A percentile compares a stretch with the other conserved stretches of the same genome.
Evolutionary conservation across 2,888 invertebrate genomes (phyloP).

Genomic region (Acanthacorydalis orientalis): DNA sequence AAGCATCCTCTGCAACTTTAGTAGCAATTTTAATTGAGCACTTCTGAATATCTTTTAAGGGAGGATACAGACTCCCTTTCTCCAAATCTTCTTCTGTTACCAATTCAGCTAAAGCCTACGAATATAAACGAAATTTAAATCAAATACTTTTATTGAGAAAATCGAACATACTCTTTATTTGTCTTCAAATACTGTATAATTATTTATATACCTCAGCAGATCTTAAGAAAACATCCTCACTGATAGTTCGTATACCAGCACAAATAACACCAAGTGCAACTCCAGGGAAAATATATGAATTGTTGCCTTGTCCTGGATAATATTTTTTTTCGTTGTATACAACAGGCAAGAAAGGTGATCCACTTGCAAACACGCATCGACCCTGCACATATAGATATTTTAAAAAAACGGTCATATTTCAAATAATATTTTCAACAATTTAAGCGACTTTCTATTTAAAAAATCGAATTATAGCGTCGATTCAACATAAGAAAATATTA

Average conservation of each 20-base stretch:
- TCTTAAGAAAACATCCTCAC: slow-evolving; percentile 81
- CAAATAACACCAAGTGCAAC: slow-evolving; percentile 80
- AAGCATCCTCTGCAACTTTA: slow-evolving; percentile 67
- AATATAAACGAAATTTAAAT: slow-evolving; percentile 13
- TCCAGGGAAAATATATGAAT: slow-evolving; percentile 96
- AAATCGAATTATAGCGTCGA: too few relatives aligned
- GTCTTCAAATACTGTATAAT: background rate
- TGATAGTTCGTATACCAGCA: slow-evolving; percentile 76
- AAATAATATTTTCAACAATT: background rate
- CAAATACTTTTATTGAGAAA: background rate
- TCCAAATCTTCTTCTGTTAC: slow-evolving; percentile 68
- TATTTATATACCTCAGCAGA: slow-evolving; percentile 56
- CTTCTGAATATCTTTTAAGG: slow-evolving; percentile 61
- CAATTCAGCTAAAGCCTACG: slow-evolving; percentile 58
- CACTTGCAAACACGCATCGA: slow-evolving; percentile 84
- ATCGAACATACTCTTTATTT: background rate
- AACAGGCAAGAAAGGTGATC: slow-evolving; percentile 88
- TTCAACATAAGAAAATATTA: background rate
- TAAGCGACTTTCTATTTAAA: too few relatives aligned
- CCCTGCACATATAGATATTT: slow-evolving; percentile 32
- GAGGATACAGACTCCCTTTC: slow-evolving; percentile 83
- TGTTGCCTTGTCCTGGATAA: slow-evolving; percentile 94
- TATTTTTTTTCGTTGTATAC: slow-evolving; percentile 61
- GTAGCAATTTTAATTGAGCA: slow-evolving; percentile 80
- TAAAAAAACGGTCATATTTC: slow-evolving; percentile 6